Base-by-base conservation (phyloP, 1,140 invertebrate genomes). In the Lasioglossum baleicum region DNA sequence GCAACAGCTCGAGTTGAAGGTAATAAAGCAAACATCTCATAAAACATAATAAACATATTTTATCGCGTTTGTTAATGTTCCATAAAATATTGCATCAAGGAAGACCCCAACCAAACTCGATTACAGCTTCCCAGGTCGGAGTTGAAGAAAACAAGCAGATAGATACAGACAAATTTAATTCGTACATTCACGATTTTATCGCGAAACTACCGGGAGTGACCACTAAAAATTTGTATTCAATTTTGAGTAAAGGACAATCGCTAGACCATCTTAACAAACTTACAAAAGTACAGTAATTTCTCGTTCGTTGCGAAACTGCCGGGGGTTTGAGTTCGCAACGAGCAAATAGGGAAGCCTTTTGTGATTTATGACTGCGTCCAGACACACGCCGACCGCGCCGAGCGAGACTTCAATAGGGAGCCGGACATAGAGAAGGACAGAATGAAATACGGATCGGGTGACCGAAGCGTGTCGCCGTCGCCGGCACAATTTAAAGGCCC, bases 1-100 rank as follows among this genome's bases (percentile, higher is more conserved):
- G 98, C 98, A 26, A 98, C 98, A 22, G 97, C 98, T 0, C 98
- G 97, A 98, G 92, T 92, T 97, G 11, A 97, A 97, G 93, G 94
- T 95, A 88, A 86, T 74, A 53, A 65, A 17, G 40, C 76, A 11
- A 60, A 67, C 70, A 67, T n/a, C 20, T 8, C 40, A 75, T 73
- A 75, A 61, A 60, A 69, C 22, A 22, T 53, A 69, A 11, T 65
- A 17, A 60, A 65, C 69, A 60, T 44, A 10, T 48, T 68, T 51
- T 44, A 76, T 61, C 58, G 26, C 26, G 51, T 70, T 48, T 64
- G n/a, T 72, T 77, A 17, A 58, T 66, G 22, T 22, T 31, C 31
- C 69, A 58, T 65, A 10, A 74, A 65, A 58, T 80, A 89, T 92
- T 86, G 80, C 90, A 97, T 95, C 94, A 96, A 93, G 96, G 96